A percentile compares a stretch with the other conserved stretches of the same genome.
phyloP scores from a whole-genome alignment of 2,888 invertebrate genomes.

The Drosophila niveifrons region DNA sequence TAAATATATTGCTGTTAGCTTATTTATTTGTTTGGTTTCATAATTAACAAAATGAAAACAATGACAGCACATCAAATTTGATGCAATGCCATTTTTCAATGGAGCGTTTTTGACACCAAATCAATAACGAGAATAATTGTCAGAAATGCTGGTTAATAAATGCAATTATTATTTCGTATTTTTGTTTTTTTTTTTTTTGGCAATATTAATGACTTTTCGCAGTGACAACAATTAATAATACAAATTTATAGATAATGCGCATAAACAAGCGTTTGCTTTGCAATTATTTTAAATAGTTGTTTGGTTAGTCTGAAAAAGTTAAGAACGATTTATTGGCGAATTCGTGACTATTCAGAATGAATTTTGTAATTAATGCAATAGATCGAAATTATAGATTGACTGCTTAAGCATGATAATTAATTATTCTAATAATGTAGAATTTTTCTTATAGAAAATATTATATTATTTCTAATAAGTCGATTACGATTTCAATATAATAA shows the following conservation, averaged over 20 bases:
- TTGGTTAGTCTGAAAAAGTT: too few species aligned
- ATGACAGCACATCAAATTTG: slow-evolving; percentile 35
- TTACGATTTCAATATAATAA: too few species aligned
- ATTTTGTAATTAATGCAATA: neutral
- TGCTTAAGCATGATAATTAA: too few species aligned
- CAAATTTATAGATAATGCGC: neutral
- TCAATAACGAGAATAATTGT: neutral
- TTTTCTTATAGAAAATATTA: too few species aligned
- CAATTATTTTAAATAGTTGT: too few species aligned
- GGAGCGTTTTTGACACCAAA: neutral
- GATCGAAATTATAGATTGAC: too few species aligned
- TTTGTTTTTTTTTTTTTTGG: too few species aligned
- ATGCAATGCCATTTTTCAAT: slow-evolving; percentile 21
- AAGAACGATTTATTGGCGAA: neutral
- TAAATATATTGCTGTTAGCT: slow-evolving; percentile 18
- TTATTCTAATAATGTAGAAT: too few species aligned
- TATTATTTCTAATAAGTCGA: too few species aligned
- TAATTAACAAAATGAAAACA: slow-evolving; percentile 25
- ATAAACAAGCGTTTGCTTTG: neutral
- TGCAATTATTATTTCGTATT: neutral
- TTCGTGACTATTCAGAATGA: neutral
- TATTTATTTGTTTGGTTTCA: slow-evolving; percentile 28
- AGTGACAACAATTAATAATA: neutral
- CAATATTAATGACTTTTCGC: neutral
- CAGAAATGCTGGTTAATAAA: neutral